Base-by-base conservation (phyloP, 2,797 vertebrate species). In the Balearica regulorum region DNA sequence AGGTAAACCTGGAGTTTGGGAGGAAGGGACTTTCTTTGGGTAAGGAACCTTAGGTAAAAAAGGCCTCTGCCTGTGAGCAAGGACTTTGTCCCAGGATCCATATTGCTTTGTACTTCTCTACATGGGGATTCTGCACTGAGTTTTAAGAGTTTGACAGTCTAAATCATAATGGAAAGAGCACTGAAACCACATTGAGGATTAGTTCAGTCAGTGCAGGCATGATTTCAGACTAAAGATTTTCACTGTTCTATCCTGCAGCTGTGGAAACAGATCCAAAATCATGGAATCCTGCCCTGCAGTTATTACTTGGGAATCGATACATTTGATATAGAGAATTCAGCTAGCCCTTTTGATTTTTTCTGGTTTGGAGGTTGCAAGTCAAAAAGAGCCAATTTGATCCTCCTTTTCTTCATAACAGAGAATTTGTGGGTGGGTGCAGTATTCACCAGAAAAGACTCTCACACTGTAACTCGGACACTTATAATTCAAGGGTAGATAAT, bases 291-390 rank as follows among this genome's bases (percentile, higher is more conserved):
- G 13, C 5, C 5, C 3, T 8, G 19, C 51, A 72, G 4, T n/a
- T 80, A 48, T 53, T 83, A 16, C 3, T 82, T 37, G 19, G 46
- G n/a, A 72, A 44, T 0, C 0, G 0, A 41, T 35, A 25, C 0
- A 2, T 26, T 41, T 80, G 5, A 68, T 55, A 51, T 33, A 76
- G 37, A 57, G 11, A 44, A 80, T 5, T 5, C 55, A 77, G 5
- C 11, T 51, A 49, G 10, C 7, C 1, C 11, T 48, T 44, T 73
- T 73, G 15, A 35, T 48, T 73, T 35, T 57, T 78, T 53, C 15
- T 43, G 24, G 4, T 58, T 77, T 68, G 49, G 28, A 77, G 28
- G 9, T 31, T 35, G 72, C 24, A 10, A 15, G 20, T 18, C 8
- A 60, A 49, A 94, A 89, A 69, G 5, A 41, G 4, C 26, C 26